Evolutionary conservation across 23 tunicate species (phyloP).

Genomic region (Botrylloides violaceus): DNA sequence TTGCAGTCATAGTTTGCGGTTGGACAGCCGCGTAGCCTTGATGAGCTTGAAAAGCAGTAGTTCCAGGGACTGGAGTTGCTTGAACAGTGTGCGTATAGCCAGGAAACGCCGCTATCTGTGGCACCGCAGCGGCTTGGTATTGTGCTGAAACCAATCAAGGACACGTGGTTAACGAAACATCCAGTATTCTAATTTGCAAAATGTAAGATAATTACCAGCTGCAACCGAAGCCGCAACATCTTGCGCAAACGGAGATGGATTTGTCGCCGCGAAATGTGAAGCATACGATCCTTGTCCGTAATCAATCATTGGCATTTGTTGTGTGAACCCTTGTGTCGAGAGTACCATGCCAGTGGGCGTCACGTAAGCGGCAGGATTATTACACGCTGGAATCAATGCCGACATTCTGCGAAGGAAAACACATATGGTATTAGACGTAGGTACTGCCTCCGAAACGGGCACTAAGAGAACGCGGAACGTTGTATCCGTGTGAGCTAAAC

Average conservation of each 20-base stretch:
- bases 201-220: constrained; percentile 40
- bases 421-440: no score
- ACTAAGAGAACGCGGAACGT: no score
- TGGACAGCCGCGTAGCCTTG: not conserved
- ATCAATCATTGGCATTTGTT: constrained; percentile 41
- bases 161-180: no score
- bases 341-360: constrained; percentile 48
- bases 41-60: not conserved
- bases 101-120: constrained; percentile 18
- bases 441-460: no score
- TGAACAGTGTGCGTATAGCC: not conserved
- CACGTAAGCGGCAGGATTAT: constrained; percentile 33
- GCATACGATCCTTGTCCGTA: constrained; percentile 43
- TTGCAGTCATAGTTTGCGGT: not conserved
- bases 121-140: constrained; percentile 29
- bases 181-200: not conserved
- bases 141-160: constrained; percentile 20
- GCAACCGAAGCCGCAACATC: constrained; percentile 84
- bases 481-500: no score
- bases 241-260: constrained; percentile 39
- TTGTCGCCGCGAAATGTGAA: constrained; percentile 39
- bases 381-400: constrained; percentile 38
- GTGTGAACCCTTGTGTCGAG: constrained; percentile 41
- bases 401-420: constrained; percentile 14
- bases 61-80: not conserved